These are phyloP conservation scores for Peromyscus nudipes DNA, from an alignment of 2,797 vertebrate species.

Conservation along the genomic window DNA sequence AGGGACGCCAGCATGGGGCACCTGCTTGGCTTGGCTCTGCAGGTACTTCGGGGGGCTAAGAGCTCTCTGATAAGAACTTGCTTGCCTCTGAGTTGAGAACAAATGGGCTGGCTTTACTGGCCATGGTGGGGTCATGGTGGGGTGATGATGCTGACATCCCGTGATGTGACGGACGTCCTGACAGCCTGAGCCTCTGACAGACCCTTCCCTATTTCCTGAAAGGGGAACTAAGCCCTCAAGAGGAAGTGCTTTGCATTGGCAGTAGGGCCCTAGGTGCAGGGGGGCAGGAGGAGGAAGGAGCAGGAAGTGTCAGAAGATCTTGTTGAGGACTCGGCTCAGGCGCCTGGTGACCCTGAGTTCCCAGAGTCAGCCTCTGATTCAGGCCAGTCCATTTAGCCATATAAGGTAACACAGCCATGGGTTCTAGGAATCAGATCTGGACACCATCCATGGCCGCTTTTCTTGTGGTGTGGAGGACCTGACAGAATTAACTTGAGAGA, in stretches of 20 bases:
- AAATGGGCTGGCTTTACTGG: not conserved
- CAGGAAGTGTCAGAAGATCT: not conserved
- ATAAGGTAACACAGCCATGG: not conserved
- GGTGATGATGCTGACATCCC: not conserved
- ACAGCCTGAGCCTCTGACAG: not conserved
- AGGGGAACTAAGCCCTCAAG: constrained; percentile 41
- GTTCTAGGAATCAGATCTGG: not conserved
- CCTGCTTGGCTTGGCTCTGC: not conserved
- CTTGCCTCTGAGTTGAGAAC: not conserved
- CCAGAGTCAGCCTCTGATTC: not conserved
- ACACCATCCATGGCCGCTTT: not conserved
- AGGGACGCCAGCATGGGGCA: accelerated
- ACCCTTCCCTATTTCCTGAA: constrained; percentile 66
- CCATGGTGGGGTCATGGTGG: too few relatives aligned
- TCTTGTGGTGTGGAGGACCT: not conserved
- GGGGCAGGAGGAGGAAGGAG: not conserved
- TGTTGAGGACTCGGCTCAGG: not conserved
- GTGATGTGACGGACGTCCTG: not conserved
- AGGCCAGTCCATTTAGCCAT: not conserved
- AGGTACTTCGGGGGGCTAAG: not conserved
- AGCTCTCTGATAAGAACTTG: not conserved
- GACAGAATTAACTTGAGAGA: not conserved
- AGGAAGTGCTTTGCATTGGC: not conserved
- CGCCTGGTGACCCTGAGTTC: not conserved
- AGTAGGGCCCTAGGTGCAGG: not conserved